Evolutionary conservation across 2,797 vertebrate genomes (phyloP), one percentile per base, ranked within the genome.

Genomic region (Tachyglossus aculeatus): DNA sequence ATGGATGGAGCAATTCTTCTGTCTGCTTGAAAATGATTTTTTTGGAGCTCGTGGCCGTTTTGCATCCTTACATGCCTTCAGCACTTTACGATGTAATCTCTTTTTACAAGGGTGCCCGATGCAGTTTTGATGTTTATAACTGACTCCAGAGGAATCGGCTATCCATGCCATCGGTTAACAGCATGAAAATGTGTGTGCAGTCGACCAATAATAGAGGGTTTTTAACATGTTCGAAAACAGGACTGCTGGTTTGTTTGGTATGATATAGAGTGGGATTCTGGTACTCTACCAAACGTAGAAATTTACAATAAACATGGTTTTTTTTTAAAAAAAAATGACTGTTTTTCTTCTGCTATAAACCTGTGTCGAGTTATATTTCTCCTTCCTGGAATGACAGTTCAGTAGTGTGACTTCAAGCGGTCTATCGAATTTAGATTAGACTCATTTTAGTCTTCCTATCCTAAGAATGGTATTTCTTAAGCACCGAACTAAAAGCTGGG

Each of bases 241-340:
- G 78, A 88, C 45, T 68, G 71, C 83, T 74, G 58, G 65, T 63
- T 52, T 65, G 61, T 88, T 86, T 81, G 81, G 84, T 90, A 86
- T 82, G 41, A 9, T 67, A 86, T 74, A 48, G n/a, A 58, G 70
- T 67, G 78, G 84, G 45, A 84, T 80, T 88, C 87, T 88, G 88
- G 87, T 90, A 93, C 84, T 88, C 64, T 85, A 89, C 82, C 71
- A 88, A 84, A 84, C 80, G 87, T 79, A 85, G 80, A 89, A 65
- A 90, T 92, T 91, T 91, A 88, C 89, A 93, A 92, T 93, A 93
- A 92, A 91, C 73, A 37, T 81, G 72, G 62, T 40, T 77, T 77
- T 81, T 67, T 77, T 82, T 52, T 47, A 27, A 70, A 73, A 58
- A 71, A 71, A 67, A 79, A 27, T 62, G 41, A 64, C 50, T 29